Evolutionary conservation across 2,113 vertebrate genomes (phyloP).

Genomic region (Alectura lathami): DNA sequence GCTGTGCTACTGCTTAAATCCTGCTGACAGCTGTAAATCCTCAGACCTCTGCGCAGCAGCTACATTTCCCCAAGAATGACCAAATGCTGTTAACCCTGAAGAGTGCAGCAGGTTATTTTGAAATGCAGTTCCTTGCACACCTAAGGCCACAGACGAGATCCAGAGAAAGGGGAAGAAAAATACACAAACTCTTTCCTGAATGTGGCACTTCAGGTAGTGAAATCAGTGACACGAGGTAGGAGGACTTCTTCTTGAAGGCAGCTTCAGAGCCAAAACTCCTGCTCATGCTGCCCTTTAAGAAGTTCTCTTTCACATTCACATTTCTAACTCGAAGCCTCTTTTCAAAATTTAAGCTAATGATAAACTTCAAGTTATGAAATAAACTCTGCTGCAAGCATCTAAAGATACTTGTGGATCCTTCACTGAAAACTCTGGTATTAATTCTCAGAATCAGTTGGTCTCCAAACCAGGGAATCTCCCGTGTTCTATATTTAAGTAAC

Average conservation of each 20-base stretch:
- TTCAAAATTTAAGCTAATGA: neutral
- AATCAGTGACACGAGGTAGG: neutral
- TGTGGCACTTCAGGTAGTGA: neutral
- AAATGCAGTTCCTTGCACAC: neutral
- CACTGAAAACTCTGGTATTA: neutral
- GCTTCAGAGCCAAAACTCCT: neutral
- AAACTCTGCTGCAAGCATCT: neutral
- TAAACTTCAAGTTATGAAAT: neutral
- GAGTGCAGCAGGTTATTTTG: neutral
- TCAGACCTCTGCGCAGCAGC: neutral
- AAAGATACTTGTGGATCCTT: neutral
- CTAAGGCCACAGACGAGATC: neutral
- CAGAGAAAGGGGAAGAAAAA: neutral
- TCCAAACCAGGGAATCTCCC: neutral
- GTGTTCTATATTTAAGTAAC: neutral
- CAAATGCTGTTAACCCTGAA: neutral
- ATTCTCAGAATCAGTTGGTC: neutral
- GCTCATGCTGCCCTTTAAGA: neutral
- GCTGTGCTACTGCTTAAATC: neutral
- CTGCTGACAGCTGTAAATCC: neutral
- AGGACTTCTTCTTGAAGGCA: neutral
- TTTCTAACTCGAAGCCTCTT: neutral
- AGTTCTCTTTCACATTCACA: neutral
- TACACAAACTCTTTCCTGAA: neutral
- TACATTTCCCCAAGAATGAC: neutral